Evolutionary conservation across 2,113 vertebrate species (phyloP).

Genomic region (Podocnemis expansa): DNA sequence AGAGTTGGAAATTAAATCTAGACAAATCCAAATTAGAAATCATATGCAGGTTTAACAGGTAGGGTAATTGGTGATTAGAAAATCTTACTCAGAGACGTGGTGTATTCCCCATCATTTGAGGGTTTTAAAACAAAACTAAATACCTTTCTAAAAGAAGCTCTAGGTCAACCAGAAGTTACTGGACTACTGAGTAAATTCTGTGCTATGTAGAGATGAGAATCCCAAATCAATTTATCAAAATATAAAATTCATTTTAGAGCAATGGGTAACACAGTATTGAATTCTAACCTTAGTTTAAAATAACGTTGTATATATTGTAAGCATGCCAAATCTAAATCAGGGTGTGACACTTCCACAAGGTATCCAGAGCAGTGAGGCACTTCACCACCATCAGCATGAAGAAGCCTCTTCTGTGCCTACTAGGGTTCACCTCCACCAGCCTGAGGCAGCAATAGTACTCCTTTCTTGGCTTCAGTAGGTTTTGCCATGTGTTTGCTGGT

Average conservation of each 20-base stretch:
- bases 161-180: neutral
- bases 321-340: neutral
- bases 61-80: neutral
- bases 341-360: no score
- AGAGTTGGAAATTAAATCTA: neutral
- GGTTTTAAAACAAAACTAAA: neutral
- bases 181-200: neutral
- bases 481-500: no score
- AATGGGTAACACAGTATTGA: fast-evolving
- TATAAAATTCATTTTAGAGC: neutral
- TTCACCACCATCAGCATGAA: no score
- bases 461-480: no score
- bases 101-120: neutral
- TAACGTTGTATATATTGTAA: neutral
- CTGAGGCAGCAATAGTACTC: no score
- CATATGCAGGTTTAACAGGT: neutral
- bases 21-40: neutral
- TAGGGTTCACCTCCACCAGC: no score
- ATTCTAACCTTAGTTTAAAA: neutral
- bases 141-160: neutral
- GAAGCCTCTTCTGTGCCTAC: no score
- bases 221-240: neutral
- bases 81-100: neutral
- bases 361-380: no score
- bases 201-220: neutral